phyloP scores from a whole-genome alignment of 2,113 vertebrate genomes.

The Phylloscopus trochiloides region DNA sequence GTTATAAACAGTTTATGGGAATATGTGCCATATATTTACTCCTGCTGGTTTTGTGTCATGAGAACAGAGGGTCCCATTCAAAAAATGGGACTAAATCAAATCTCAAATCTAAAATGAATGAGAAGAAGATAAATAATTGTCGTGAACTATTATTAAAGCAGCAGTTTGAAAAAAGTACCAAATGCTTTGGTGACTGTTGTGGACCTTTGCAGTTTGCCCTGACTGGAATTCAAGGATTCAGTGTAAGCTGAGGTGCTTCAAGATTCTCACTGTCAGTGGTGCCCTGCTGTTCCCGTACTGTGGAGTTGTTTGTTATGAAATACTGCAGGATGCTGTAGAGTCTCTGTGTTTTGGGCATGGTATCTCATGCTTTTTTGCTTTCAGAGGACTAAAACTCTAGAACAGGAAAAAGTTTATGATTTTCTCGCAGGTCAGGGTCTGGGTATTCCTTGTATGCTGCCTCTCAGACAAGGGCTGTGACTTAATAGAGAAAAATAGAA shows the following conservation, averaged over 20 bases:
- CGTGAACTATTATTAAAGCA: neutral
- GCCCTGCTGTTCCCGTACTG: neutral
- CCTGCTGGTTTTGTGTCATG: neutral
- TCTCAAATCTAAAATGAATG: neutral
- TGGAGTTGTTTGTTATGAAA: rapidly evolving
- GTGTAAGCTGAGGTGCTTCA: neutral
- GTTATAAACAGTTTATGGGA: neutral
- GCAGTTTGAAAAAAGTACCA: neutral
- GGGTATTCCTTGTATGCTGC: neutral
- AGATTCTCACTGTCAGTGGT: rapidly evolving
- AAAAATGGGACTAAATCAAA: neutral
- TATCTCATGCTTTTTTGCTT: neutral
- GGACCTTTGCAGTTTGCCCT: neutral
- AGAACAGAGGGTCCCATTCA: neutral
- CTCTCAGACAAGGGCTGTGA: neutral
- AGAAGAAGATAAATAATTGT: neutral
- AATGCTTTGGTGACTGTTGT: neutral
- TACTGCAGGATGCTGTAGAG: neutral
- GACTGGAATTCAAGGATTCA: neutral
- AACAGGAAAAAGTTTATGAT: neutral
- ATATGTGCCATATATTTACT: rapidly evolving
- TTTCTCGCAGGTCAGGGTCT: neutral
- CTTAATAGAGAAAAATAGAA: neutral
- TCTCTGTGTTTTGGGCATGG: neutral
- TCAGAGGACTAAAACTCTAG: neutral